A percentile compares a stretch with the other conserved stretches of the same genome.
Evolutionary conservation across 2,888 invertebrate genomes (phyloP).

Genomic region (Petrolisthes cinctipes): DNA sequence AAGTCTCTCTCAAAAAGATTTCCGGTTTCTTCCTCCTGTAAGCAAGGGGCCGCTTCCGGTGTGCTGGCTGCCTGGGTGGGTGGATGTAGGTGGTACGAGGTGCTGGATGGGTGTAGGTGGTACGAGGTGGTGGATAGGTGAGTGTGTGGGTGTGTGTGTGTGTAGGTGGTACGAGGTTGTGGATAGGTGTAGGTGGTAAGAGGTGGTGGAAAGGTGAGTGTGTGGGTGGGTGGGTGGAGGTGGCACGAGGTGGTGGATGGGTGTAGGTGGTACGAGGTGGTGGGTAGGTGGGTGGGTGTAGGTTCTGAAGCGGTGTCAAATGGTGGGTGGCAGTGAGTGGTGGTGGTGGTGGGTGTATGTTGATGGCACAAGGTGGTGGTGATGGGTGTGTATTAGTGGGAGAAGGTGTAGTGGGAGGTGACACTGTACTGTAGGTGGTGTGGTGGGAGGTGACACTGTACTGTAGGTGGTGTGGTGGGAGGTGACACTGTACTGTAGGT

Average conservation of each 20-base stretch:
- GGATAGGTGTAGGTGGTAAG: background rate
- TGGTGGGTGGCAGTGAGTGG: background rate
- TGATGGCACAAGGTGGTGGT: background rate
- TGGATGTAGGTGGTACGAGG: background rate
- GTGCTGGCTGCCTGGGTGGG: constrained; percentile 11
- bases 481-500: background rate
- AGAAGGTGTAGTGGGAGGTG: background rate
- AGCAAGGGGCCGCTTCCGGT: constrained; percentile 47
- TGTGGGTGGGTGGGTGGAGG: background rate
- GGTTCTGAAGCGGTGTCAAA: too few relatives aligned
- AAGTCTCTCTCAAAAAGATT: constrained; percentile 34
- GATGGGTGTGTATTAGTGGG: background rate
- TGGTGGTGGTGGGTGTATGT: background rate
- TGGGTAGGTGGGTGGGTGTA: background rate
- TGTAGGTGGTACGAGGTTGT: background rate
- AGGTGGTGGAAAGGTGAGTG: background rate
- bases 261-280: background rate
- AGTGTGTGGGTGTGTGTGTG: background rate
- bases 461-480: too few relatives aligned
- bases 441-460: background rate
- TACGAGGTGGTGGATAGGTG: background rate
- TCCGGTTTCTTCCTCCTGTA: constrained; percentile 30
- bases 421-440: too few relatives aligned
- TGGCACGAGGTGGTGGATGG: background rate
- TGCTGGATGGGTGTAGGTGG: background rate